Base-by-base conservation (phyloP, 2,888 invertebrate species). In the Unio pictorum region DNA sequence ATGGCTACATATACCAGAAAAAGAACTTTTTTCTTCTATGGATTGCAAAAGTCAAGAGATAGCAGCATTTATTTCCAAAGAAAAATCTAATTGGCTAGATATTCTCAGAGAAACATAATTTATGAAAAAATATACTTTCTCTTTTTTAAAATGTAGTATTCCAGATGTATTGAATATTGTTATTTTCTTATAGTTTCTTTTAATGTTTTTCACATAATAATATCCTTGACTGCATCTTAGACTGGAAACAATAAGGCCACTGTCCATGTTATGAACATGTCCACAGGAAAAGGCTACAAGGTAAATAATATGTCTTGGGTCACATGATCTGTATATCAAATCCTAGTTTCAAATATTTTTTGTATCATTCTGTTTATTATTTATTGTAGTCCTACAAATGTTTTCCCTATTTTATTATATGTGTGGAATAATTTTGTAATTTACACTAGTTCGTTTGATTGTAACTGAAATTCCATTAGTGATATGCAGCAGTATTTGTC, bases 181-280 rank as follows among this genome's bases (percentile, higher is more conserved):
- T 45, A 45, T 45, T 45, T 30, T 45, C 45, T 3, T 45, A 23
- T 23, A 15, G 11, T 45, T 15, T 26, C 28, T 54, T 58, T n/a
- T 66, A 20, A 4, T 59, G 5, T 26, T 11, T 59, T 55, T 28
- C 3, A 23, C 26, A 63, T 17, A 59, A 17, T 58, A 3, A 26
- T 26, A 58, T 69, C 72, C 78, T 82, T 78, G 73, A 82, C 75
- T 59, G 23, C 26, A 18, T 64, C 26, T 61, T 69, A 90, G 89
- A 89, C 85, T 56, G 90, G 90, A n/a, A 89, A 86, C 76, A 84
- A 85, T 66, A 84, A 92, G 82, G 95, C 95, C 18, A 92, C 94
- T 90, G 92, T 96, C 1, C 93, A 94, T 86, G 93, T 95, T 26
- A 92, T 95, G 63, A 96, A 96, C 87, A 93, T 96, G 55, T 96